These are phyloP conservation scores for Ypsolopha sequella DNA, from an alignment of 2,888 invertebrate genomes.

Conservation along the genomic window DNA sequence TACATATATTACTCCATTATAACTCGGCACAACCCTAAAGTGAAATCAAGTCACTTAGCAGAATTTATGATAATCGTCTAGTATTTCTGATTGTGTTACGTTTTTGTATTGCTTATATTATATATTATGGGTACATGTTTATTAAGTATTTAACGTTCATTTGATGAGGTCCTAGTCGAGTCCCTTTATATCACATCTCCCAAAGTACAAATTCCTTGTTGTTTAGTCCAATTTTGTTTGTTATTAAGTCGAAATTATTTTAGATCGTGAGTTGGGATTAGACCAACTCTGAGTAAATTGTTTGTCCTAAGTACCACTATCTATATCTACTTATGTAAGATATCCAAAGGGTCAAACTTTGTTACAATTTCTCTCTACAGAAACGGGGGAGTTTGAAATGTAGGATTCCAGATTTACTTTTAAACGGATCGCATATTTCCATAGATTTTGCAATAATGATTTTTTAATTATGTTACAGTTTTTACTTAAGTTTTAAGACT, in stretches of 20 bases:
- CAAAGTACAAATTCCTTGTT: constrained; percentile 73
- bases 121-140: constrained; percentile 67
- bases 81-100: constrained; percentile 69
- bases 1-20: constrained; percentile 26
- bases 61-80: constrained; percentile 66
- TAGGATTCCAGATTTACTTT: neutral
- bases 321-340: neutral
- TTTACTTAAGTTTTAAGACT: constrained; percentile 46
- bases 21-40: constrained; percentile 44
- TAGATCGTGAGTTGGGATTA: constrained; percentile 23
- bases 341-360: neutral
- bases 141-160: constrained; percentile 69
- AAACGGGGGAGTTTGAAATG: neutral
- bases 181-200: constrained; percentile 71
- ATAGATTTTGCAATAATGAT: neutral
- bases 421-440: neutral
- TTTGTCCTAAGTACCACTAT: neutral
- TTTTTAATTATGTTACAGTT: constrained; percentile 48
- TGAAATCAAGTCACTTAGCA: constrained; percentile 64
- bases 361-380: neutral
- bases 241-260: constrained; percentile 68
- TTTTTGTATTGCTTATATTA: constrained; percentile 70
- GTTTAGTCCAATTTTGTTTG: constrained; percentile 73
- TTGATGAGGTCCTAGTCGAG: constrained; percentile 71
- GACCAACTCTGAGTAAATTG: constrained; percentile 1